Base-by-base conservation (phyloP, 2,113 vertebrate genomes). In the Prunella fulvescens region DNA sequence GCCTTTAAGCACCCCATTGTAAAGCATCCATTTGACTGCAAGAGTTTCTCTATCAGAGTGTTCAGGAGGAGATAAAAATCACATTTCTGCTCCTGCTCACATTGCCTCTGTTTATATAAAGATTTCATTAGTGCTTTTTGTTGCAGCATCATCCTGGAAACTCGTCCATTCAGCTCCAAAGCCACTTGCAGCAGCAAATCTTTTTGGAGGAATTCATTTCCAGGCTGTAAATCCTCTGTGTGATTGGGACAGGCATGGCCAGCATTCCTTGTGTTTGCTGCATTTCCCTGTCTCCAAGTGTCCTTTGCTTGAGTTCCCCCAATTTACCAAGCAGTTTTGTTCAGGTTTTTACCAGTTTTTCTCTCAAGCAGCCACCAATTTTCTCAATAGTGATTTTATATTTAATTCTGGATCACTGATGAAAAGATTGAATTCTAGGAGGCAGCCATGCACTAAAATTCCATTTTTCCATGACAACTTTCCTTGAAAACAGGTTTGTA, bases 381-480 rank as follows among this genome's bases (percentile, higher is more conserved):
- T 94, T 92, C 51, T 88, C 74, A 66, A 3, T 11, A 78, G 74
- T 44, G 47, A 90, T 93, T 93, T 95, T 93, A 48, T 48, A 62
- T 92, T 93, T 96, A 94, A 92, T 94, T 94, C 87, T 77, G 85
- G 62, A 82, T 96, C 78, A 81, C 64, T 40, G 64, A 83, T 93
- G 56, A 80, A 80, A 94, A 76, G 54, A 66, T 81, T 80, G 58
- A 86, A 73, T 91, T 92, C 74, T 33, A 42, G 37, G 61, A 90
- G 71, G 62, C 66, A 88, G 76, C 1, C 28, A 85, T 65, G 95
- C 90, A 62, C 85, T 93, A 28, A 62, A 92, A 91, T 77, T 35
- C 90, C 70, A 28, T 82, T 92, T 79, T 94, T 85, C 91, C 50
- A 42, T 31, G 42, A 86, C 45, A 93, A 31, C 19, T 77, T 91